Base-by-base conservation (phyloP, 2,797 vertebrate species). In the Margarornis squamiger region DNA sequence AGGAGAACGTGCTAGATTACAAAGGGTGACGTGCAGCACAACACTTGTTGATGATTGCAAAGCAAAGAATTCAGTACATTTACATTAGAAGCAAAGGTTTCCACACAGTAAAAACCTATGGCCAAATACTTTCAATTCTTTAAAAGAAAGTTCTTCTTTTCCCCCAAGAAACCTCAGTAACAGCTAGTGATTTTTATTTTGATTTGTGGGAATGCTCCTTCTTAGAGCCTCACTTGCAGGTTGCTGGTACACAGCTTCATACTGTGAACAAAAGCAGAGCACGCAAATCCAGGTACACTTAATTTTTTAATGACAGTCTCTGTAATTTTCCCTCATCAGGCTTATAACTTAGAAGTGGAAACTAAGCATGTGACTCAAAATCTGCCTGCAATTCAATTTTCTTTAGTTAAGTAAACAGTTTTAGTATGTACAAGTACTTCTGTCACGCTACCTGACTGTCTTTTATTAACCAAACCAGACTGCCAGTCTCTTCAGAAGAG, bases 161-260 rank as follows among this genome's bases (percentile, higher is more conserved):
- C 0, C 12, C 12, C 8, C 3, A 4, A 61, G 49, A 17, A 1
- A 16, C 3, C 1, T 38, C 21, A 76, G 10, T 39, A 90, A 48
- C 29, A 36, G 38, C 13, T 52, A 66, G 6, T 38, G 49, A 86
- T 72, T 58, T 82, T 74, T 9, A 4, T 2, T 88, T 66, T 34
- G 18, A 67, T 62, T 58, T 66, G 15, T 84, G 74, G 62, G 57
- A 73, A 74, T 41, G 19, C 9, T 54, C 5, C 19, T 89, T 55
- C 55, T 84, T 62, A 45, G 1, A 70, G 34, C n/a, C 15, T 66
- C 12, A 22, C 45, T 67, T 43, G 58, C 48, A 75, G 36, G 26
- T 10, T 87, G 23, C 17, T 71, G 45, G 45, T 23, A 55, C 30
- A 10, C 0, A 0, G 41, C 59, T 68, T 61, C 45, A 14, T 4